Conservation (phyloP, 2,797 vertebrate genomes). For the Apodemus agrarius region DNA sequence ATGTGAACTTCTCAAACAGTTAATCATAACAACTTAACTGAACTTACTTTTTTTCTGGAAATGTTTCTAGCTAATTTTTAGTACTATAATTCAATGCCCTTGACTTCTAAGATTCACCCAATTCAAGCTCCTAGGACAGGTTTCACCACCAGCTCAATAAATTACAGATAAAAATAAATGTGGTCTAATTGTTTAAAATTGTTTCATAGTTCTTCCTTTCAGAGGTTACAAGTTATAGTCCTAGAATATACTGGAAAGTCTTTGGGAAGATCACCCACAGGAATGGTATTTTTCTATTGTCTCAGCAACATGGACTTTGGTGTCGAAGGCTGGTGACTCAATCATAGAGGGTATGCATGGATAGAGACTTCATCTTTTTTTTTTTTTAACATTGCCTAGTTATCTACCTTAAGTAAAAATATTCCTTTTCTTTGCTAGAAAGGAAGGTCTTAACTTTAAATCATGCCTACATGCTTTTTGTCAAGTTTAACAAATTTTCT, state of each 20-base stretch:
- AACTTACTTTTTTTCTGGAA: conserved; percentile 40
- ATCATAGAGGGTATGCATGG: neutral
- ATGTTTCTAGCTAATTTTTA: conserved; percentile 55
- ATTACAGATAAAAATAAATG: neutral
- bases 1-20: conserved; percentile 62
- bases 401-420: neutral
- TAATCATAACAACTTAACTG: conserved; percentile 20
- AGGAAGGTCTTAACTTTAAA: neutral
- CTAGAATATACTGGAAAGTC: conserved; percentile 16
- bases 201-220: conserved; percentile 4
- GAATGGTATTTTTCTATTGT: conserved; percentile 45
- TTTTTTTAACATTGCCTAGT: neutral
- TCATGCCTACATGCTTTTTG: neutral
- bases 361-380: too few species aligned
- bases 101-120: conserved; percentile 20
- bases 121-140: neutral
- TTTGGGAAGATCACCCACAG: conserved; percentile 31
- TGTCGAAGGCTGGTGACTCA: neutral
- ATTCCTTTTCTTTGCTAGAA: neutral
- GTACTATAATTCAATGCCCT: neutral
- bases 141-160: conserved; percentile 12
- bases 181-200: neutral
- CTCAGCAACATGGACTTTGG: neutral
- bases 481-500: neutral
- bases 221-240: conserved; percentile 1